Percentiles rank a stretch among this genome's conserved stretches.
phyloP scores from a whole-genome alignment of 2,888 invertebrate genomes.

The Bursaphelenchus okinawaensis region DNA sequence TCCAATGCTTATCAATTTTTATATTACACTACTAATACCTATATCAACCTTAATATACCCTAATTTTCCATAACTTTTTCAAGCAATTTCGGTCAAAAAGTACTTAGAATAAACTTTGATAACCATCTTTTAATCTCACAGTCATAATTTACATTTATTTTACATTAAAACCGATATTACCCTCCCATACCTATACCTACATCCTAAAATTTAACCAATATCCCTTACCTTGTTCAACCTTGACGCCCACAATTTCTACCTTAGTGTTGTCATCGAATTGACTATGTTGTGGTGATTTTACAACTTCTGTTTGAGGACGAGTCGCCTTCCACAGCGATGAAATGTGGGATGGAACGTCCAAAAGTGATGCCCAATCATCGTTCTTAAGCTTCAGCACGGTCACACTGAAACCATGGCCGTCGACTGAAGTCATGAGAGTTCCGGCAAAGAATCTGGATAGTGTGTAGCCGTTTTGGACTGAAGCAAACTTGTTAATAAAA shows the following conservation, averaged over 20 bases:
- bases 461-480: slow-evolving; percentile 22
- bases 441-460: slow-evolving; percentile 59
- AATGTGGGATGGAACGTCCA: background rate
- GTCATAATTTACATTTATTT: too few species aligned
- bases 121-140: too few species aligned
- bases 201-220: too few species aligned
- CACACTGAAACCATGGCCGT: slow-evolving; percentile 74
- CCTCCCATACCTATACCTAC: too few species aligned
- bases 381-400: slow-evolving; percentile 63
- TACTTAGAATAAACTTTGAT: too few species aligned
- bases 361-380: slow-evolving; percentile 26
- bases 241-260: slow-evolving; percentile 14
- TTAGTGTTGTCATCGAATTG: slow-evolving; percentile 15
- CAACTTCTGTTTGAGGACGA: background rate
- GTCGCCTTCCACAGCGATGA: slow-evolving; percentile 14
- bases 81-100: too few species aligned
- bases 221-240: slow-evolving; percentile 16
- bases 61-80: too few species aligned
- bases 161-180: too few species aligned
- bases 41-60: too few species aligned
- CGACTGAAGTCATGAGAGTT: slow-evolving; percentile 67
- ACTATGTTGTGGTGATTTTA: slow-evolving; percentile 6
- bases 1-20: too few species aligned
- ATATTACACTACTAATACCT: too few species aligned
- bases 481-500: slow-evolving; percentile 6